Conservation (phyloP, 2,888 invertebrate species). For the Linnaemya tessellans region DNA sequence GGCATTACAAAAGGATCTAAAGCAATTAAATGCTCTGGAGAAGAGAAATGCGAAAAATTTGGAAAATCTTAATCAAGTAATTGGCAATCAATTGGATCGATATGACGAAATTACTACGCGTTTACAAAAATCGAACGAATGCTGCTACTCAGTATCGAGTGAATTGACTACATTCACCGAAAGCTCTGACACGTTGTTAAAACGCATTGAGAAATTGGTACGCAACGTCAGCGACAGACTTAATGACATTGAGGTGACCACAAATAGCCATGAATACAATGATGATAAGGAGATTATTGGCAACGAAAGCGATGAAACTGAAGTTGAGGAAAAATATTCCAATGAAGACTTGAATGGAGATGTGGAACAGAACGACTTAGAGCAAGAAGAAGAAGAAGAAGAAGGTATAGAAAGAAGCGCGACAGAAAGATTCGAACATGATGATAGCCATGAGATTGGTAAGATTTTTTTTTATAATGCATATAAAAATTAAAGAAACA, state of each 20-base stretch:
- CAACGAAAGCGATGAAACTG: constrained; percentile 48
- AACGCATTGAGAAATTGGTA: constrained; percentile 78
- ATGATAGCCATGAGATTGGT: constrained; percentile 52
- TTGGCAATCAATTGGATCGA: constrained; percentile 76
- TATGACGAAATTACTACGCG: constrained; percentile 74
- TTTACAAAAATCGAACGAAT: constrained; percentile 72
- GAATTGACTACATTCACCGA: constrained; percentile 80
- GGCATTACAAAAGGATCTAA: constrained; percentile 72
- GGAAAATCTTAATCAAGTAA: constrained; percentile 78
- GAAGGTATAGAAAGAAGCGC: neutral
- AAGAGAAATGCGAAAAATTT: constrained; percentile 76
- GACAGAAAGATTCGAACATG: constrained; percentile 51
- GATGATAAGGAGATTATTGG: constrained; percentile 55
- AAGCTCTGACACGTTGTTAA: constrained; percentile 79
- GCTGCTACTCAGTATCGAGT: constrained; percentile 78
- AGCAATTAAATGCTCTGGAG: constrained; percentile 72
- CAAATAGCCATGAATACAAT: constrained; percentile 26
- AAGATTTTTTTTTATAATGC: neutral
- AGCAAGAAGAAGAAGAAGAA: neutral
- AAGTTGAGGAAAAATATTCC: neutral
- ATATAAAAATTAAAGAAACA: neutral
- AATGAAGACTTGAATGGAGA: neutral
- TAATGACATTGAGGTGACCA: constrained; percentile 52
- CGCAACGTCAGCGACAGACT: constrained; percentile 76
- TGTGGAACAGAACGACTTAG: constrained; percentile 1